Evolutionary conservation across 1,140 invertebrate species (phyloP), one percentile per base, ranked within the genome.

Genomic region (Bombus waltoni): DNA sequence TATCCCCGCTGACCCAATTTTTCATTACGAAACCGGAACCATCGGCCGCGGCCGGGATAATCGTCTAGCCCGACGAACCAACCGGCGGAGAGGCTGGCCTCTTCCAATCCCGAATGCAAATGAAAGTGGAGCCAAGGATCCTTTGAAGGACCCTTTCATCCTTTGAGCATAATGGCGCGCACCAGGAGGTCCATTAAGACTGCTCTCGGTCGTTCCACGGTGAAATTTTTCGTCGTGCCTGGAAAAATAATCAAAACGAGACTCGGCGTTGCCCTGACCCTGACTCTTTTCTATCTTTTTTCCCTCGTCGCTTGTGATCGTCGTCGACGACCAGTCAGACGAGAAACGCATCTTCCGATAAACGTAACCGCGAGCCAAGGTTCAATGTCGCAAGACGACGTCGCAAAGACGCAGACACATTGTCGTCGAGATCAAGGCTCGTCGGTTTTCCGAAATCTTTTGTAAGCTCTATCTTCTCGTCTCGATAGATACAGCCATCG

Each of bases 81-180:
- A 35, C 32, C 57, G 22, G n/a, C 25, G 62, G 40, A 47, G 44
- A 57, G 68, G 71, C 35, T 47, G 70, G 47, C 65, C 80, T 87
- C 71, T 87, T 87, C 82, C 82, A 92, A 92, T 92, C 91, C 88
- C 78, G 75, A 91, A 92, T 92, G 91, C 89, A 92, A 92, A 92
- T 92, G 88, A 91, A 82, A 86, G 81, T 82, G 86, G 85, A 70
- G 75, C 77, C 83, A 71, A 82, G 79, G 86, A 87, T 87, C 86
- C 90, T 92, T 92, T 92, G 90, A 92, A 91, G 81, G 87, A 87
- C 87, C 87, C 83, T 82, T 86, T 73, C 86, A 86, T 89, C 75
- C 82, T 91, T 92, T 88, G 91, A 92, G 85, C 84, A 85, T 87
- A 85, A 91, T 85, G 81, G 73, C 74, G 80, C 75, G 83, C 87